phyloP scores from a whole-genome alignment of 2,797 vertebrate species.

The Chelidonichthys spinosus region DNA sequence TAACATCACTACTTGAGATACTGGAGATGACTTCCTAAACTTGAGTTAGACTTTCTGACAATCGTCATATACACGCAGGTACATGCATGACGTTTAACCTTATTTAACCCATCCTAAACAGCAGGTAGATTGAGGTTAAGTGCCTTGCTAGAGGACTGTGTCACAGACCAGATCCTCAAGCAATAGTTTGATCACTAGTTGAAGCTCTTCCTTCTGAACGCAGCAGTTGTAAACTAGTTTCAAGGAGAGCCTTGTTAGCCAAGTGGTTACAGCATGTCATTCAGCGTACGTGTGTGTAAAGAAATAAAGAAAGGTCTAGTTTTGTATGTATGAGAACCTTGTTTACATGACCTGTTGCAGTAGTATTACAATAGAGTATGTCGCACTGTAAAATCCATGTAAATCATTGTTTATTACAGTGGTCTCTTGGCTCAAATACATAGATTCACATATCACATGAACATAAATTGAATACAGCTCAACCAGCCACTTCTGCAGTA shows the following conservation, averaged over 20 bases:
- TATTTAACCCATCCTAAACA: too few species aligned
- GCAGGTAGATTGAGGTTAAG: too few species aligned
- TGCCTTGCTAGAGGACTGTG: too few species aligned
- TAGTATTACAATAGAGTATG: background rate
- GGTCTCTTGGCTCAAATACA: background rate
- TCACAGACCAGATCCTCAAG: too few species aligned
- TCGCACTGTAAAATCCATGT: background rate
- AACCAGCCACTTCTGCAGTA: background rate
- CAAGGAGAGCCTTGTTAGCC: background rate
- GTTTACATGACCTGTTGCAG: background rate
- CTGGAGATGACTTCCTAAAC: background rate
- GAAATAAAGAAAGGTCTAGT: background rate
- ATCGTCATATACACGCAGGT: too few species aligned
- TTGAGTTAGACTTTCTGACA: too few species aligned
- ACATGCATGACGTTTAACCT: too few species aligned
- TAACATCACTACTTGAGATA: background rate
- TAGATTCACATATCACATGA: background rate
- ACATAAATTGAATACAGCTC: background rate
- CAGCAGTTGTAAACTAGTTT: background rate
- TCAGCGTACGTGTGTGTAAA: too few species aligned
- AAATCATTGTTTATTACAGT: slow-evolving; percentile 8
- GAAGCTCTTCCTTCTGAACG: background rate
- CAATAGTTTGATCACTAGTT: too few species aligned
- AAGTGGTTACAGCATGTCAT: background rate
- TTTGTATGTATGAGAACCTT: background rate